Percentiles rank a stretch among this genome's conserved stretches.
These are phyloP conservation scores for Drosophila takahashii DNA, from an alignment of 1,140 invertebrate genomes.

Conservation along the genomic window DNA sequence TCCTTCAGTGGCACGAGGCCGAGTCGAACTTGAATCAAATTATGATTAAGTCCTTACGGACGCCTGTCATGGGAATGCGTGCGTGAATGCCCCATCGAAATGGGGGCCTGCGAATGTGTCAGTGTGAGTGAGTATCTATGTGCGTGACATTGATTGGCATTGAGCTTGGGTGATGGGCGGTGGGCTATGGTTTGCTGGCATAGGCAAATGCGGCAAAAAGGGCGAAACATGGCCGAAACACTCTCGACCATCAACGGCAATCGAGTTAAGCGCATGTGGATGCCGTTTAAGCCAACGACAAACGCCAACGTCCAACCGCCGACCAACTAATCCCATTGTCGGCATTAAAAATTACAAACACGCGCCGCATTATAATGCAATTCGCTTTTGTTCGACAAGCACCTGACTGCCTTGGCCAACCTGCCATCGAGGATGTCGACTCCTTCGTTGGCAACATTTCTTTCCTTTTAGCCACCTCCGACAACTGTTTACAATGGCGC, in stretches of 20 bases:
- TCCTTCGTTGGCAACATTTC: conserved; percentile 12
- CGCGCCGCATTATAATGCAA: conserved; percentile 46
- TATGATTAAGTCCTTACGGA: conserved; percentile 66
- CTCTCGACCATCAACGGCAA: conserved; percentile 28
- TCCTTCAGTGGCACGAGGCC: conserved; percentile 51
- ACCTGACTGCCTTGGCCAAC: conserved; percentile 28
- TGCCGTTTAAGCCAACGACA: conserved; percentile 37
- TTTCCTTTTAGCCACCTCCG: conserved; percentile 14
- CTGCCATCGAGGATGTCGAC: conserved; percentile 1
- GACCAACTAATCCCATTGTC: conserved; percentile 47
- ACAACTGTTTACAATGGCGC: conserved; percentile 39
- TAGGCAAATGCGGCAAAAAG: conserved; percentile 39
- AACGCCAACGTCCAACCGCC: conserved; percentile 20
- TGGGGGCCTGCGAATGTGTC: conserved; percentile 12
- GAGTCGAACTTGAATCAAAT: conserved; percentile 56
- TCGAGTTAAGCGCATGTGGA: conserved; percentile 54
- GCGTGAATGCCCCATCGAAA: conserved; percentile 30
- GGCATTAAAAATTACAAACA: conserved; percentile 60
- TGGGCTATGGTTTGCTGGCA: not conserved
- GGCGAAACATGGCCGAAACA: conserved; percentile 10
- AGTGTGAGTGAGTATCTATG: conserved; percentile 11
- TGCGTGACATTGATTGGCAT: conserved; percentile 58
- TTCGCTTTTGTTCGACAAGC: conserved; percentile 43
- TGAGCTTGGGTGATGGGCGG: conserved; percentile 16
- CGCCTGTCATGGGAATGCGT: conserved; percentile 56